phyloP scores from a whole-genome alignment of 2,888 invertebrate species.

The Noctua janthe region DNA sequence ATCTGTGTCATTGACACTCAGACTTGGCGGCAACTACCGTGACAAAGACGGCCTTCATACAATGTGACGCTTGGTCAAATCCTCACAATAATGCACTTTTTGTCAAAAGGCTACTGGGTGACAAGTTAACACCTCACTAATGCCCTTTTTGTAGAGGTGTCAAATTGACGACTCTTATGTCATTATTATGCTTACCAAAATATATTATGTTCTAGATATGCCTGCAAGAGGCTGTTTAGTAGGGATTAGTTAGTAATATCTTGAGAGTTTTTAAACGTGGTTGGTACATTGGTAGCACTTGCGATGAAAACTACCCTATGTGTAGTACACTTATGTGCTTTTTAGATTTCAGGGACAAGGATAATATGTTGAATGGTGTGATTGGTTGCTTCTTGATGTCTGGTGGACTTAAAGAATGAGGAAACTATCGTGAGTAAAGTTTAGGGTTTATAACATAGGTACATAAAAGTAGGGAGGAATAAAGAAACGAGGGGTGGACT shows the following conservation, averaged over 20 bases:
- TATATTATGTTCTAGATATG: neutral
- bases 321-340: neutral
- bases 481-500: neutral
- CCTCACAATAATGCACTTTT: constrained; percentile 60
- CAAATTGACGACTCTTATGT: constrained; percentile 13
- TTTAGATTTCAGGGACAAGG: neutral
- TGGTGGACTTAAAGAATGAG: neutral
- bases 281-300: neutral
- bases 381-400: neutral
- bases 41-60: constrained; percentile 71
- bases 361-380: neutral
- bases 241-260: neutral
- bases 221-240: too few relatives aligned
- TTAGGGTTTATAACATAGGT: neutral
- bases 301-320: neutral
- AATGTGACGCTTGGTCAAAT: constrained; percentile 57
- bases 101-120: constrained; percentile 18
- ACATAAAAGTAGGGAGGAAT: neutral
- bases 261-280: neutral
- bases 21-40: constrained; percentile 66
- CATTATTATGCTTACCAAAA: constrained; percentile 2
- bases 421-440: neutral
- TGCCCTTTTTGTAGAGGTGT: constrained; percentile 16
- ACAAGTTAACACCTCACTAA: constrained; percentile 35
- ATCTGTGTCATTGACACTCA: constrained; percentile 71